phyloP scores from a whole-genome alignment of 2,113 vertebrate species.

The Oncorhynchus clarkii region DNA sequence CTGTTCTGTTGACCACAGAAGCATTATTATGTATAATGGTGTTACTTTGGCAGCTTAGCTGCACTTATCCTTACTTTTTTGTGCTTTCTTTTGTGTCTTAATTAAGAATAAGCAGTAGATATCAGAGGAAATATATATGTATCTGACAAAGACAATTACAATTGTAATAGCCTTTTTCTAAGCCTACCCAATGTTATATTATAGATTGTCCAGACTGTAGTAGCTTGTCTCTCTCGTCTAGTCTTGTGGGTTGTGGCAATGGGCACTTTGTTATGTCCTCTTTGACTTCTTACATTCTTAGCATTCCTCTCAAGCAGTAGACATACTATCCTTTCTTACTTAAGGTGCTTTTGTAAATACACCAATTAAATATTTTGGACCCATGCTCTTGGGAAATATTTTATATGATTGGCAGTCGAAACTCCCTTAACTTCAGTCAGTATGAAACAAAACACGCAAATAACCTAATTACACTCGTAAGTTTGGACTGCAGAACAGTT shows the following conservation, averaged over 20 bases:
- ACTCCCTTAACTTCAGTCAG: constrained; percentile 35
- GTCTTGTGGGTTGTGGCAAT: too few relatives aligned
- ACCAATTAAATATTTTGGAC: constrained; percentile 53
- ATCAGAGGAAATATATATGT: neutral
- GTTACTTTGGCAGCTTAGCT: neutral
- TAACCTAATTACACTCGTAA: constrained; percentile 42
- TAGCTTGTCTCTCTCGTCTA: neutral
- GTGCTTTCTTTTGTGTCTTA: too few relatives aligned
- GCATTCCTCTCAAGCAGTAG: constrained; percentile 67
- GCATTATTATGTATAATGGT: neutral
- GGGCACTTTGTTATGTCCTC: too few relatives aligned
- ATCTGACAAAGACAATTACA: too few relatives aligned
- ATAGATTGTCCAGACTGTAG: neutral
- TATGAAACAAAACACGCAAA: constrained; percentile 34
- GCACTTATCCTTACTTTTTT: too few relatives aligned
- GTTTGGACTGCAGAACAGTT: constrained; percentile 73
- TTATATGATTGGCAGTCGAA: constrained; percentile 40
- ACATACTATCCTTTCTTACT: constrained; percentile 44
- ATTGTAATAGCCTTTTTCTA: too few relatives aligned
- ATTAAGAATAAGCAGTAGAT: neutral
- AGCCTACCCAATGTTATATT: too few relatives aligned
- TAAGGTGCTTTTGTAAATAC: constrained; percentile 49
- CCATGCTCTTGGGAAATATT: constrained; percentile 39
- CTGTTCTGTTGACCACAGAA: neutral
- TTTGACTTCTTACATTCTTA: constrained; percentile 26